Evolutionary conservation across 1,140 invertebrate species (phyloP).

Genomic region (Macrotrachela quadricornifera): DNA sequence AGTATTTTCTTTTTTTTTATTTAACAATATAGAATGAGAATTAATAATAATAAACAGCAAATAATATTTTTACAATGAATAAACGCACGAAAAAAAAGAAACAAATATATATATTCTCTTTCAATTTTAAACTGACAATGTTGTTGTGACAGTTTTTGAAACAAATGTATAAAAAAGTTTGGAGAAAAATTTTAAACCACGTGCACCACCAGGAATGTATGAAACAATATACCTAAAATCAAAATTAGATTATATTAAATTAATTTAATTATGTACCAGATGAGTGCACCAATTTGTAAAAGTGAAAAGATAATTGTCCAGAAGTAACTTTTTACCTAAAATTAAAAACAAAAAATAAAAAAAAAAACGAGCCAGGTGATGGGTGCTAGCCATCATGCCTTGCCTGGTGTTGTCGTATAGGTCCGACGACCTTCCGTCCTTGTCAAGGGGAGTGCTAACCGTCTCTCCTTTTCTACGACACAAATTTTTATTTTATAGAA

Average conservation of each 20-base stretch:
- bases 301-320: slow-evolving; percentile 65
- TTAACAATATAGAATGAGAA: too few relatives aligned
- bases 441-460: slow-evolving; percentile 74
- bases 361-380: background rate
- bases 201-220: slow-evolving; percentile 69
- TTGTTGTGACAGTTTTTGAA: slow-evolving; percentile 28
- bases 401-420: slow-evolving; percentile 7
- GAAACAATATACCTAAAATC: slow-evolving; percentile 47
- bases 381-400: background rate
- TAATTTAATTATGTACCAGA: slow-evolving; percentile 36
- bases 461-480: slow-evolving; percentile 71
- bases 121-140: slow-evolving; percentile 16
- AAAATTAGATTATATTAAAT: slow-evolving; percentile 5
- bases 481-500: slow-evolving; percentile 14
- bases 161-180: slow-evolving; percentile 49
- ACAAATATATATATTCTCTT: too few relatives aligned
- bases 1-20: too few relatives aligned
- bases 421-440: slow-evolving; percentile 43
- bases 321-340: slow-evolving; percentile 13
- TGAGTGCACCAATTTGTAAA: slow-evolving; percentile 56
- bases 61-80: too few relatives aligned
- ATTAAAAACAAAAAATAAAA: background rate
- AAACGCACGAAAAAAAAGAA: too few relatives aligned
- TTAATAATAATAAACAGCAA: too few relatives aligned
- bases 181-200: slow-evolving; percentile 66